Conservation (phyloP, 92 coral and sea anemone species). For the Meandrina meandrites region DNA sequence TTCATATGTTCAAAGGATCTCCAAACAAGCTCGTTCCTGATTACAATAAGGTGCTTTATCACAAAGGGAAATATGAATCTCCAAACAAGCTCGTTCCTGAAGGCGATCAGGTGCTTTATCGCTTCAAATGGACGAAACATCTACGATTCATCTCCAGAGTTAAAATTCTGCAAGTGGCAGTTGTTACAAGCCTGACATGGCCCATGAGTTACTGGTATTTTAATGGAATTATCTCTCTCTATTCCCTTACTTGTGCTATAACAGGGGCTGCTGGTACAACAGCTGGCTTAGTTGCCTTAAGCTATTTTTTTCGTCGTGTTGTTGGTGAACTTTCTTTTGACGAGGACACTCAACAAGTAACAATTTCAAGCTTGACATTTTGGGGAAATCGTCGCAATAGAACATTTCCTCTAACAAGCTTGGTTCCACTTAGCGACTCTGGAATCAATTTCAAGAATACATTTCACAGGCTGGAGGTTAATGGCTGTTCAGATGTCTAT, state of each 20-base stretch:
- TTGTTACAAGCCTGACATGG: constrained; percentile 66
- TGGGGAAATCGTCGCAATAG: constrained; percentile 84
- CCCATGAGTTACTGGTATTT: too few relatives aligned
- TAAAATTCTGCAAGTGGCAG: constrained; percentile 70
- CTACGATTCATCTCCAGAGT: constrained; percentile 77
- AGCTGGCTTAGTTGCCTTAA: constrained; percentile 71
- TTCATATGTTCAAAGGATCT: too few relatives aligned
- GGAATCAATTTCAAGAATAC: constrained; percentile 65
- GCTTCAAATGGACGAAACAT: constrained; percentile 77
- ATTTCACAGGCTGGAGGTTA: constrained; percentile 75
- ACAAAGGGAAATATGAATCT: background rate
- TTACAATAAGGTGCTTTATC: too few relatives aligned
- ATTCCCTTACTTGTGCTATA: too few relatives aligned
- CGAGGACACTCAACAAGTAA: constrained; percentile 38
- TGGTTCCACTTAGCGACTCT: constrained; percentile 70
- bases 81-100: background rate
- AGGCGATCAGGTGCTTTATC: constrained; percentile 57
- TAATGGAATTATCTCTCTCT: too few relatives aligned
- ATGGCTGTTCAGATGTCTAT: constrained; percentile 48
- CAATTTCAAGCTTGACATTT: constrained; percentile 76
- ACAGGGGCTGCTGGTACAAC: constrained; percentile 82
- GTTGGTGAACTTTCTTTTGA: constrained; percentile 72
- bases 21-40: too few relatives aligned
- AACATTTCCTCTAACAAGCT: constrained; percentile 38
- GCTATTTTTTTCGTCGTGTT: constrained; percentile 83